Percentiles rank a stretch among this genome's conserved stretches.
Evolutionary conservation across 2,888 invertebrate genomes (phyloP).

Genomic region (Xiphydria camelus): DNA sequence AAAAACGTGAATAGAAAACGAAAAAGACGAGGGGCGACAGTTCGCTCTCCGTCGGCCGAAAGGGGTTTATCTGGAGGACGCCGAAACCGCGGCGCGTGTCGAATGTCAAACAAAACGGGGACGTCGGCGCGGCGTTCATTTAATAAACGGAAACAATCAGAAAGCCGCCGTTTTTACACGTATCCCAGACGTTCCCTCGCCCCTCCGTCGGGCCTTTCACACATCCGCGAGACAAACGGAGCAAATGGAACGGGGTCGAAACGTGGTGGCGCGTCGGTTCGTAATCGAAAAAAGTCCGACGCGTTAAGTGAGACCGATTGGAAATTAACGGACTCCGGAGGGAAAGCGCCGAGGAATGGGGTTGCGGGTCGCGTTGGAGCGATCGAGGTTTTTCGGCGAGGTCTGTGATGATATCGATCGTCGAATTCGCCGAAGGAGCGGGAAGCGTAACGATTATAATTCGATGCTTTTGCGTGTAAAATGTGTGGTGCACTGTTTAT

Average conservation of each 20-base stretch:
- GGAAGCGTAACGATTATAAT: too few species aligned
- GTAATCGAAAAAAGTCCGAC: neutral
- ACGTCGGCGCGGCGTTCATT: conserved; percentile 12
- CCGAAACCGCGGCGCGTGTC: conserved; percentile 15
- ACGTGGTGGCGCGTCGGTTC: neutral
- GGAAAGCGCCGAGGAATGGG: too few species aligned
- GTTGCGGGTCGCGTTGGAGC: too few species aligned
- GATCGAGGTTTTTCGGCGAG: too few species aligned
- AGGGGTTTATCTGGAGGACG: conserved; percentile 5
- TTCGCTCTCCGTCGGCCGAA: neutral
- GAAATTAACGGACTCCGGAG: conserved; percentile 3
- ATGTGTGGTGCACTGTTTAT: too few species aligned
- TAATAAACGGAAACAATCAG: conserved; percentile 16
- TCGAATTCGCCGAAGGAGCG: too few species aligned
- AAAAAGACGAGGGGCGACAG: neutral
- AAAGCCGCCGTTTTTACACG: conserved; percentile 9
- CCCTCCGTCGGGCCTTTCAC: neutral
- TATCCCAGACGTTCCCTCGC: neutral
- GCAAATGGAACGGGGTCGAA: conserved; percentile 2
- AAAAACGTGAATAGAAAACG: too few species aligned
- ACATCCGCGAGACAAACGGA: neutral
- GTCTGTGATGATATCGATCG: too few species aligned
- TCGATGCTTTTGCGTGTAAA: too few species aligned
- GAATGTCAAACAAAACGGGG: conserved; percentile 17
- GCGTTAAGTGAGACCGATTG: conserved; percentile 5